phyloP scores from a whole-genome alignment of 2,888 invertebrate genomes.

The Cheilosia vulpina region DNA sequence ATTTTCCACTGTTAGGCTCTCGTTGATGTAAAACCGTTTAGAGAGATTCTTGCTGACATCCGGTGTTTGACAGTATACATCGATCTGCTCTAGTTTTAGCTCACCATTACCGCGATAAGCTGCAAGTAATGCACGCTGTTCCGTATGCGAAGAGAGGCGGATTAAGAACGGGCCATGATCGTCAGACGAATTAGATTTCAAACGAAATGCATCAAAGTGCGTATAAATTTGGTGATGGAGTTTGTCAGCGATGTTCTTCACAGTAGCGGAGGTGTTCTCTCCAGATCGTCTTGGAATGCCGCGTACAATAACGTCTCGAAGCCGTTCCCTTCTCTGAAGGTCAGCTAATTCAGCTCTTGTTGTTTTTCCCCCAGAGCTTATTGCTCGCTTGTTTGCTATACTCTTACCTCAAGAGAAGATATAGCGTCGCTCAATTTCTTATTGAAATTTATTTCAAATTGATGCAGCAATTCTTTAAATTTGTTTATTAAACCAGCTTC shows the following conservation, averaged over 20 bases:
- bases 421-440: neutral
- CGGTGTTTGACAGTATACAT: neutral
- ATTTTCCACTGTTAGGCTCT: neutral
- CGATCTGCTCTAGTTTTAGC: too few relatives aligned
- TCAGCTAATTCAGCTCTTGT: neutral
- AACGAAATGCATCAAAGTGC: neutral
- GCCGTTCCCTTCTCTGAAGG: neutral
- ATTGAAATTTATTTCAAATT: neutral
- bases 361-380: neutral
- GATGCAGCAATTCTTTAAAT: too few relatives aligned
- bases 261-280: neutral
- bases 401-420: neutral
- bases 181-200: neutral
- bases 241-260: neutral
- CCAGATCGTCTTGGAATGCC: neutral
- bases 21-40: neutral
- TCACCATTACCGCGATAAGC: too few relatives aligned
- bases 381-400: neutral
- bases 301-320: neutral
- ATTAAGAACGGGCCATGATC: neutral
- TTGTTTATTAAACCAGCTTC: too few relatives aligned
- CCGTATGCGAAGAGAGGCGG: neutral
- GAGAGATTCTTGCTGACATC: neutral
- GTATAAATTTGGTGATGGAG: slow-evolving; percentile 1
- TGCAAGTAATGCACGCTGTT: neutral